Conservation (phyloP, 1,140 invertebrate species). For the Sycobia sp. region DNA sequence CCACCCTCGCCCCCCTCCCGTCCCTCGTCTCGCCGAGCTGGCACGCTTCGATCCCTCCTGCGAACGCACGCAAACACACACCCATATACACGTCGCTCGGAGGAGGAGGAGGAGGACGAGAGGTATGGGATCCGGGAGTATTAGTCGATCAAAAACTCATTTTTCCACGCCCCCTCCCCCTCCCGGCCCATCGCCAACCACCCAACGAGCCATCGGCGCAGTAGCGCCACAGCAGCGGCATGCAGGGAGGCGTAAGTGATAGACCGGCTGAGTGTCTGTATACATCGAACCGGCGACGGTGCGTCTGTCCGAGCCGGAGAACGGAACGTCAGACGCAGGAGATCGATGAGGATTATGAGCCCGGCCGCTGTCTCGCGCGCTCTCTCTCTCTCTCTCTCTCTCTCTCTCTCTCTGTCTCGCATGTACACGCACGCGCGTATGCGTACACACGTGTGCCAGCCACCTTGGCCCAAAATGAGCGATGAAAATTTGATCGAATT, state of each 20-base stretch:
- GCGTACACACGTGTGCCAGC: too few species aligned
- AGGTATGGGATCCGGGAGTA: constrained; percentile 3
- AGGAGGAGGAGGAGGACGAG: too few species aligned
- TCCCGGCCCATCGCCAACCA: background rate
- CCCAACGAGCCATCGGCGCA: background rate
- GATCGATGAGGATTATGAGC: constrained; percentile 30
- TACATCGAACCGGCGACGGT: constrained; percentile 25
- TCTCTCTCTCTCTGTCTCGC: background rate
- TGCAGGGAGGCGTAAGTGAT: constrained; percentile 28
- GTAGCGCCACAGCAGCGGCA: too few species aligned
- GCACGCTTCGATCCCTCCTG: too few species aligned
- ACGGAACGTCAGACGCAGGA: constrained; percentile 20
- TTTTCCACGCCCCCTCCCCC: constrained; percentile 12
- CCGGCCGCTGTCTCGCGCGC: background rate
- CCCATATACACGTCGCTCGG: too few species aligned
- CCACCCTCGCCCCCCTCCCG: background rate
- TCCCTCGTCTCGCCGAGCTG: too few species aligned
- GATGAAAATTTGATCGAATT: constrained; percentile 32
- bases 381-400: too few species aligned
- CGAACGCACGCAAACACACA: too few species aligned
- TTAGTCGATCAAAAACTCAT: constrained; percentile 31
- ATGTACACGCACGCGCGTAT: too few species aligned
- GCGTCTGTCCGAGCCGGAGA: constrained; percentile 15
- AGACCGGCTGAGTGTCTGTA: constrained; percentile 11
- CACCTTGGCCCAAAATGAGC: constrained; percentile 31